Evolutionary conservation across 2,113 vertebrate species (phyloP).

Genomic region (Saguinus imperator): DNA sequence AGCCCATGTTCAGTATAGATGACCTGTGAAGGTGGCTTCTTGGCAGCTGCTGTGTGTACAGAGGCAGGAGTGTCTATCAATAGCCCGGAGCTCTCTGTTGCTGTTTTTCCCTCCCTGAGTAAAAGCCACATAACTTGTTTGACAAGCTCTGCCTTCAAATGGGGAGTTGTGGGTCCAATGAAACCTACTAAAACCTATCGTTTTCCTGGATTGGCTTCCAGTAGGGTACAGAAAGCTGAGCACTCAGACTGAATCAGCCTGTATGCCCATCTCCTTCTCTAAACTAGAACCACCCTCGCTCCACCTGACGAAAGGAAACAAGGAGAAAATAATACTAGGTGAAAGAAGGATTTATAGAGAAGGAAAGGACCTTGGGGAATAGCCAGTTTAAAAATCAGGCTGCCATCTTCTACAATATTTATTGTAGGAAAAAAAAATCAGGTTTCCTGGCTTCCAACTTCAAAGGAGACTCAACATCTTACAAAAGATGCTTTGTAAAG

Average conservation of each 20-base stretch:
- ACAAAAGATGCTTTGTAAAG: constrained; percentile 35
- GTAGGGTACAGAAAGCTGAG: neutral
- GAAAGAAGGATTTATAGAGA: neutral
- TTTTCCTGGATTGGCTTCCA: neutral
- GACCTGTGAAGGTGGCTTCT: neutral
- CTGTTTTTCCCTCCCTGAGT: neutral
- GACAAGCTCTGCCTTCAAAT: constrained; percentile 48
- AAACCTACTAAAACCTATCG: neutral
- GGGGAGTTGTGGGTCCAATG: neutral
- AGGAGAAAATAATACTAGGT: neutral
- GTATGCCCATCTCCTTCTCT: neutral
- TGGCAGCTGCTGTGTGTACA: neutral
- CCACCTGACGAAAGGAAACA: neutral
- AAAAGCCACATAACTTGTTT: constrained; percentile 68
- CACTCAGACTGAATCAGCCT: neutral
- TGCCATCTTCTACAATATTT: neutral
- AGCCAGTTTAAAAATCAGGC: neutral
- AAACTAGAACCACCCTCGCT: neutral
- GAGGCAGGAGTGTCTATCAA: neutral
- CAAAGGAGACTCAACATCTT: neutral
- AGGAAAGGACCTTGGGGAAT: neutral
- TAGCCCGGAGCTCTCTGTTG: neutral
- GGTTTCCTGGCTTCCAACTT: constrained; percentile 7
- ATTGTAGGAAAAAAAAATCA: neutral
- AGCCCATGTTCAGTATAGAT: neutral